Base-by-base conservation (phyloP, 2,113 vertebrate genomes). In the Pseudorasbora parva region DNA sequence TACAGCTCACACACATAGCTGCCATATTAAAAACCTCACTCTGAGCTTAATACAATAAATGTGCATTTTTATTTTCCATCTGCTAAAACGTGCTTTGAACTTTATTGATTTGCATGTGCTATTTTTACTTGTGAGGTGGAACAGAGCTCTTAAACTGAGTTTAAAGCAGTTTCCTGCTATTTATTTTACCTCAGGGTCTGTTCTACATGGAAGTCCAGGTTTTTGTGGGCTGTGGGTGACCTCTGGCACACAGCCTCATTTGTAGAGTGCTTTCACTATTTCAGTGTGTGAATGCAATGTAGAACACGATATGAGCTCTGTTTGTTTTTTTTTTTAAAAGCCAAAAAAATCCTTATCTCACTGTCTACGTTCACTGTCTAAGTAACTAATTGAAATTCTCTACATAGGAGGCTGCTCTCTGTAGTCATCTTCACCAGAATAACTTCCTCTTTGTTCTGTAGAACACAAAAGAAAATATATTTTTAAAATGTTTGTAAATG, bases 111-210 rank as follows among this genome's bases (percentile, higher is more conserved):
- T 62, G 57, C 59, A 77, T 21, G 47, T 51, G 60, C 57, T 87
- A 79, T 82, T 89, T 86, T 75, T 85, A 78, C 62, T 66, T 57
- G 17, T 30, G 66, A 80, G 54, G 79, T 72, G 75, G 33, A 59
- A 75, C 64, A n/a, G 33, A 77, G 71, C 85, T 64, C 47, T 51
- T 74, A 73, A 41, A 76, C 49, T 9, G 59, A 83, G 83, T 78
- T 56, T 84, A 54, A 69, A 72, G 45, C 62, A 33, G 64, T 54
- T 41, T 8, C 69, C 43, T 62, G 57, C 12, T 30, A 54, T 54
- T 79, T 79, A 68, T 86, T 83, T 80, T 59, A 33, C 71, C 59
- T 68, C 51, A 15, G 82, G 73, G 60, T 60, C 62, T 78, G 76
- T 27, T 62, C 37, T 62, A 43, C n/a, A 25, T 45, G 56, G 49